phyloP scores from a whole-genome alignment of 2,797 vertebrate species.

The Falco naumanni region DNA sequence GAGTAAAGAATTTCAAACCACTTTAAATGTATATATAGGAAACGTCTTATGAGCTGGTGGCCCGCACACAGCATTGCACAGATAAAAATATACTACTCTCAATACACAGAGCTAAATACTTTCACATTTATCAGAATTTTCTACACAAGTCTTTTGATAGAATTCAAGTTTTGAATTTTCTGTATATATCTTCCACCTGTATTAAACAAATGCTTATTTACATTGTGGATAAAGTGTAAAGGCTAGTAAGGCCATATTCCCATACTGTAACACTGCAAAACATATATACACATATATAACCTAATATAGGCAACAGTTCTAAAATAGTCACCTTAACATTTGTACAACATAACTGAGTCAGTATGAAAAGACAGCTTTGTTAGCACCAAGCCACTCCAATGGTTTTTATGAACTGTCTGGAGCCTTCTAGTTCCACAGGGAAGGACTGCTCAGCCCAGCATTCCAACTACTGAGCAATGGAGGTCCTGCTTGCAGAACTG shows the following conservation, averaged over 20 bases:
- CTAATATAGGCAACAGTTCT: constrained; percentile 82
- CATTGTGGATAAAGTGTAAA: constrained; percentile 68
- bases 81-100: constrained; percentile 82
- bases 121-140: constrained; percentile 78
- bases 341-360: constrained; percentile 64
- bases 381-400: constrained; percentile 74
- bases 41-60: constrained; percentile 77
- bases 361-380: constrained; percentile 36
- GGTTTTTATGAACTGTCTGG: neutral
- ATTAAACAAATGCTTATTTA: constrained; percentile 80
- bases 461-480: neutral
- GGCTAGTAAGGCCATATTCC: constrained; percentile 74
- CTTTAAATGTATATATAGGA: constrained; percentile 75
- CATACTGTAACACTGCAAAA: constrained; percentile 75
- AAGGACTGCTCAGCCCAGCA: neutral
- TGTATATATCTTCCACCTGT: constrained; percentile 68
- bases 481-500: neutral
- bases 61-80: constrained; percentile 81
- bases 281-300: constrained; percentile 73
- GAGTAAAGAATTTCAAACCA: constrained; percentile 79
- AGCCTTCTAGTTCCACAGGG: neutral
- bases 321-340: constrained; percentile 71
- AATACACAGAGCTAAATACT: constrained; percentile 78
- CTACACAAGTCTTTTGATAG: constrained; percentile 73
- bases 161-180: constrained; percentile 74